Percentiles rank a stretch among this genome's conserved stretches.
These are phyloP conservation scores for Corbicula japonica DNA, from an alignment of 2,888 invertebrate species.

Conservation along the genomic window DNA sequence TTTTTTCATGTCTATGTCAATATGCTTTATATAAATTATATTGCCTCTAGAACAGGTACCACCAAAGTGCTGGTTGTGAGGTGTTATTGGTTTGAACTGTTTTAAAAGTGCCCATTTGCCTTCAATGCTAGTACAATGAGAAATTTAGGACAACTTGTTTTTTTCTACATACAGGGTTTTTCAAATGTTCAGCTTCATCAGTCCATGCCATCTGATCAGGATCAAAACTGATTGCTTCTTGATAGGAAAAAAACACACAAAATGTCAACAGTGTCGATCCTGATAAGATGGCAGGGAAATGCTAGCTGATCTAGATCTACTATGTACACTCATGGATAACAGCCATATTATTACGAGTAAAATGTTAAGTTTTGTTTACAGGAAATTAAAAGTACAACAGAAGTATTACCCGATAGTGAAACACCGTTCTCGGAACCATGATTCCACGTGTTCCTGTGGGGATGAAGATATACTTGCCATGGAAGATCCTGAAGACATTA, in stretches of 20 bases:
- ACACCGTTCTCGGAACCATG: conserved; percentile 51
- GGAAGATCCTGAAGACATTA: conserved; percentile 46
- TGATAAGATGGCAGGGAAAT: too few species aligned
- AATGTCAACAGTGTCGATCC: background rate
- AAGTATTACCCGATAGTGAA: conserved; percentile 54
- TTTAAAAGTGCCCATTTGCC: too few species aligned
- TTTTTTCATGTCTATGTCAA: too few species aligned
- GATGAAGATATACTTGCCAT: conserved; percentile 46
- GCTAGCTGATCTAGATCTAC: background rate
- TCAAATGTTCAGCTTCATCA: too few species aligned
- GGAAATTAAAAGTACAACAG: conserved; percentile 49
- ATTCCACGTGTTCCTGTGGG: conserved; percentile 62
- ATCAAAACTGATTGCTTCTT: background rate
- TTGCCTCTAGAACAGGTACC: too few species aligned
- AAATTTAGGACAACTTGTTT: too few species aligned
- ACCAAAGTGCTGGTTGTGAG: too few species aligned
- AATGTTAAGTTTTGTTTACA: conserved; percentile 10
- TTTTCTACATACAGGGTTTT: too few species aligned
- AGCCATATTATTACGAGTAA: background rate
- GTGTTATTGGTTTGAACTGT: too few species aligned
- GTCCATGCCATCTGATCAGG: background rate
- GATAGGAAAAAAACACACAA: background rate
- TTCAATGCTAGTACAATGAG: too few species aligned
- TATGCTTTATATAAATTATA: too few species aligned
- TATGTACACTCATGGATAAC: background rate